Evolutionary conservation across 2,113 vertebrate species (phyloP), one percentile per base, ranked within the genome.

Genomic region (Amblyopsis rosae): DNA sequence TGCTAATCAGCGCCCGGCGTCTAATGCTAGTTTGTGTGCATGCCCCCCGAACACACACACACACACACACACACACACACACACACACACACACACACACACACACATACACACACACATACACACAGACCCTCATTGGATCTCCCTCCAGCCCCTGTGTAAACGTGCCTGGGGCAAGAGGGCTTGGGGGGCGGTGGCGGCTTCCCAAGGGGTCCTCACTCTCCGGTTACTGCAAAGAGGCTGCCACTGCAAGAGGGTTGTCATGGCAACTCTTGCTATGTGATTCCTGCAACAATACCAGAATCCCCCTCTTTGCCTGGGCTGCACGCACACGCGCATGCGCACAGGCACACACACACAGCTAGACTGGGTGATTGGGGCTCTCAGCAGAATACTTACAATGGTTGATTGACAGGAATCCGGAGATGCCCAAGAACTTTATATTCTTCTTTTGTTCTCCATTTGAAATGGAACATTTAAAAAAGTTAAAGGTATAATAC

Each of bases 261-360:
- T 87, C 86, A 93, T 93, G 87, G 91, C 84, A 93, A 93, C 90
- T 49, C 68, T 69, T 79, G 77, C 83, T 87, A 82, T 91, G 90
- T 87, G 88, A 92, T 93, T 92, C 88, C 88, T 88, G 85, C 90
- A 92, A 93, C 91, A 92, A 92, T 92, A 86, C 89, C 80, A 70
- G 83, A 76, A 58, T 45, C 78, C 75, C 46, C 81, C 69, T 77
- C 58, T 77, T 62, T 32, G 26, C 53, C 76, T 70, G 67, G 85
- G 81, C 80, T 55, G 47, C 80, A 78, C 49, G 66, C 62, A 70
- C 54, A 58, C 50, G 53, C 32, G 49, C 46, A 64, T 62, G 19
- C 69, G 26, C 48, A 49, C 9, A 9, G 48, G 35, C 62, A 1
- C 12, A 61, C 62, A 49, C 55, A 26, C 46, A 56, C 54, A 58